Evolutionary conservation across 2,888 invertebrate genomes (phyloP), one percentile per base, ranked within the genome.

Genomic region (Ariolimax columbianus): DNA sequence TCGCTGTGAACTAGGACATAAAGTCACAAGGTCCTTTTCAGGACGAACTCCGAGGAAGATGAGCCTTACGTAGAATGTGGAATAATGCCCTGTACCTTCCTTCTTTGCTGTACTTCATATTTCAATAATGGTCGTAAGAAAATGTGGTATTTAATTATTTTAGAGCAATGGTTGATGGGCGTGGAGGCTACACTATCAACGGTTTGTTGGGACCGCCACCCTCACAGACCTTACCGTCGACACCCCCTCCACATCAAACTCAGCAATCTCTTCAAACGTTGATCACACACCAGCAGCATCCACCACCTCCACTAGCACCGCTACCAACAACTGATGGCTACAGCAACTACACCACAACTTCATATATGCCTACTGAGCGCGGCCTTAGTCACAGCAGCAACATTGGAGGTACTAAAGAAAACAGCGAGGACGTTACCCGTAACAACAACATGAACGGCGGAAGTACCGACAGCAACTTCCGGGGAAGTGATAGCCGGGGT

Each of bases 141-240:
- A n/a, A n/a, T n/a, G n/a, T n/a, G n/a, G n/a, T n/a, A n/a, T n/a
- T n/a, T n/a, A n/a, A 47, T 51, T 19, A 55, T 55, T 75, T 33
- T 30, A 82, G 82, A 59, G 3, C 63, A 3, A n/a, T 51, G n/a
- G 38, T 38, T 38, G 83, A 83, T n/a, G 77, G 77, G 30, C 77
- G 83, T 19, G 83, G 77, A 1, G 77, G 51, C 59, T 83, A 83
- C 51, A 83, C 83, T 30, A 83, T 83, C 66, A 77, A 36, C 30
- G 83, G 83, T 33, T 77, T 83, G 3, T 40, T 83, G 33, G 83
- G 43, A 26, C 82, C 82, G 4, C 59, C 73, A n/a, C 17, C 83
- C 7, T 33, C 36, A 19, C 83, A 83, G 47, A 30, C 51, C 1
- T n/a, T 83, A 40, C 33, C 75, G 33, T 40, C 73, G 23, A n/a